phyloP scores from a whole-genome alignment of 2,113 vertebrate genomes.

The Pygoscelis adeliae region DNA sequence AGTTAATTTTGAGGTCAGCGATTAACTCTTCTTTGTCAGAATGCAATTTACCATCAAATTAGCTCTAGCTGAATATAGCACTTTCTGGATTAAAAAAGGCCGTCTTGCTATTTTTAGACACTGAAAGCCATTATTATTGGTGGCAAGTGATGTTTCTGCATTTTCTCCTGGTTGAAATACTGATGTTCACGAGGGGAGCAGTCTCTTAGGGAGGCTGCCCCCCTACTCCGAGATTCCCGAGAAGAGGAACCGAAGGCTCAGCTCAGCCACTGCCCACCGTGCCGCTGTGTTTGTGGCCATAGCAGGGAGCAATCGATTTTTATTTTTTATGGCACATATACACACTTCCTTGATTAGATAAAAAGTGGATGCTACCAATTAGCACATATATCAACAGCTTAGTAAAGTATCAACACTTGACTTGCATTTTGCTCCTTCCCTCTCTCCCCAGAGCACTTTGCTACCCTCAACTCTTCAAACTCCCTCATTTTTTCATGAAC shows the following conservation, averaged over 20 bases:
- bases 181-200: background rate
- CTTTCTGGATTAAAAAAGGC: background rate
- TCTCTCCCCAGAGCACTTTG: background rate
- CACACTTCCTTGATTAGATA: background rate
- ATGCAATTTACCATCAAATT: slow-evolving; percentile 14
- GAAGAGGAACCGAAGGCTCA: background rate
- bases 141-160: background rate
- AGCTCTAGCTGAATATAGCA: slow-evolving; percentile 23
- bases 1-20: slow-evolving; percentile 66
- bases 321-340: background rate
- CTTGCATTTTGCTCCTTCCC: background rate
- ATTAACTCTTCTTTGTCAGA: slow-evolving; percentile 68
- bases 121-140: background rate
- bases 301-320: background rate
- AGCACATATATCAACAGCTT: background rate
- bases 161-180: background rate
- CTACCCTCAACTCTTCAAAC: background rate
- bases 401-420: background rate
- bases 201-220: background rate
- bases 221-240: background rate
- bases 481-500: background rate
- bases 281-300: fast-evolving
- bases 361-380: background rate
- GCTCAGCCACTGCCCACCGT: background rate
- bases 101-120: slow-evolving; percentile 7